These are phyloP conservation scores for Sebastes glaucus DNA, from an alignment of 2,797 vertebrate genomes.

Conservation along the genomic window DNA sequence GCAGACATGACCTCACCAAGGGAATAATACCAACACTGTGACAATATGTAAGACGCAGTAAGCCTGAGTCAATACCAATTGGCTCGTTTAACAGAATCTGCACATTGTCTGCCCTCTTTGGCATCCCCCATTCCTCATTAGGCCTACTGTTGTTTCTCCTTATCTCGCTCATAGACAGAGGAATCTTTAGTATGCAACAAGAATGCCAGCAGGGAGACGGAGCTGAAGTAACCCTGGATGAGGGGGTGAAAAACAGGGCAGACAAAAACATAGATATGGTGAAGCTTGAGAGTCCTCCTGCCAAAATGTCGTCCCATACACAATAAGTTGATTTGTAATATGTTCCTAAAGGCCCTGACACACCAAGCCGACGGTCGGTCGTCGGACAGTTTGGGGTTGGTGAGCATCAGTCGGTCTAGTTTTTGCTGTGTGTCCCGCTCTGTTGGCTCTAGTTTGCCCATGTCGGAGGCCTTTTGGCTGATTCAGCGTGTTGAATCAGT, in stretches of 20 bases:
- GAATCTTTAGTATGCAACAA: conserved; percentile 73
- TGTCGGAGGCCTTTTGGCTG: no score
- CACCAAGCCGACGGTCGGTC: no score
- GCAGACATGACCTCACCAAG: conserved; percentile 71
- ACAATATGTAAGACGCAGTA: conserved; percentile 56
- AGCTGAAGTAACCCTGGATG: conserved; percentile 37
- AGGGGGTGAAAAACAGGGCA: conserved; percentile 19
- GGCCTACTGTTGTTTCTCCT: conserved; percentile 39
- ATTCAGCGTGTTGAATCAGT: no score
- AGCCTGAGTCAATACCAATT: conserved; percentile 53
- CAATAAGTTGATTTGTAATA: not conserved
- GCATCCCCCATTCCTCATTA: conserved; percentile 27
- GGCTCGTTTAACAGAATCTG: conserved; percentile 52
- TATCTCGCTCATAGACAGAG: conserved; percentile 63
- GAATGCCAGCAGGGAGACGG: conserved; percentile 55
- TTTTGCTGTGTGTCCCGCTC: no score
- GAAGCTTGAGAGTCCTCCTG: not conserved
- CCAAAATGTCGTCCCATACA: not conserved
- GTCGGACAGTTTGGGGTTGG: no score
- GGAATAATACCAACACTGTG: conserved; percentile 66
- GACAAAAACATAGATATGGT: not conserved
- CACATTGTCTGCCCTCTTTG: conserved; percentile 43
- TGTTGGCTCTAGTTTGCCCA: no score
- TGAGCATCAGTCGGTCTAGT: no score
- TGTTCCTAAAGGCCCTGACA: not conserved